Base-by-base conservation (phyloP, 2,888 invertebrate genomes). In the Quadroppia sp. region DNA sequence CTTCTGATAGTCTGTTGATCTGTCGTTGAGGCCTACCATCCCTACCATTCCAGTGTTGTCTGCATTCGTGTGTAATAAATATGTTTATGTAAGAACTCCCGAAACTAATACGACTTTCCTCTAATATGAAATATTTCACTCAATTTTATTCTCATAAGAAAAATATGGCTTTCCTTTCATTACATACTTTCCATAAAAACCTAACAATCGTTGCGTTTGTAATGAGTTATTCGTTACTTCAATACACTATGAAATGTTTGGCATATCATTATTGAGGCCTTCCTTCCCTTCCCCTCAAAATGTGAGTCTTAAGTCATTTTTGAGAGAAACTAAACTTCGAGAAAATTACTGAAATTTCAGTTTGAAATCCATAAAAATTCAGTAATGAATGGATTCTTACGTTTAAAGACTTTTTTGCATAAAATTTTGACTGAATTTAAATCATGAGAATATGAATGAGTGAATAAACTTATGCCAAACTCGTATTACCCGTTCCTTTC, bases 211-310 rank as follows among this genome's bases (percentile, higher is more conserved):
- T 11, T 61, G 30, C 32, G 61, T 53, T 23, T 20, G 30, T 61
- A 61, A 61, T 61, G 61, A 61, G 61, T 32, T 32, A 61, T 61
- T 61, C n/a, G 32, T 61, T 61, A 32, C 30, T 32, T 32, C 30
- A 6, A 32, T 53, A 61, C 20, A n/a, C n/a, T 30, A 32, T 61
- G 17, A 23, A 32, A 25, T 53, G n/a, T 32, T 32, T 61, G 32
- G n/a, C 56, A 28, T 56, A 56, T 56, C 56, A 56, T 56, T 56
- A 56, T 25, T 28, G 56, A 56, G 56, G 56, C 56, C 56, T 56
- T 9, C 36, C 36, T 36, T 36, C 9, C 36, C 36, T 36, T 7
- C 30, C 28, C 56, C 28, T 6, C 13, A 13, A 7, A 50, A 50
- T 28, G 56, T 56, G 28, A 56, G 30, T 56, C 17, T 56, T 4